Evolutionary conservation across 2,888 invertebrate genomes (phyloP), one percentile per base, ranked within the genome.

Genomic region (Epistrophella euchroma): DNA sequence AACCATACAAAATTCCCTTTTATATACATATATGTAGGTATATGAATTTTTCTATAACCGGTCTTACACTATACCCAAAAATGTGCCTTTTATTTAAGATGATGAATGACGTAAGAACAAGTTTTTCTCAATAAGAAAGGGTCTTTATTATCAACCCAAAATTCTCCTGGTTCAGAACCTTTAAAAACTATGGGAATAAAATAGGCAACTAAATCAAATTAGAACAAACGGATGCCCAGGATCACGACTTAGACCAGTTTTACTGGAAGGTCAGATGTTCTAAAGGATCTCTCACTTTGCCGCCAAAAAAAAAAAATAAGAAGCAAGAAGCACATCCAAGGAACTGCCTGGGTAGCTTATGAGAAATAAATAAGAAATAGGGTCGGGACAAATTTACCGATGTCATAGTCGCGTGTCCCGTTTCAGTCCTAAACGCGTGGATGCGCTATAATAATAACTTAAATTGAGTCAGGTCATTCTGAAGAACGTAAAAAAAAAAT

Each of bases 261-360:
- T 77, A 78, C 86, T 71, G 77, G 86, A 82, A 77, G 86, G 81
- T 86, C 86, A 82, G 82, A 86, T 86, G 86, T 71, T 71, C 22
- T 45, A 4, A 43, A 45, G 56, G 45, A 47, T 58, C 17, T 32
- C 32, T 45, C 19, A 45, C 35, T 66, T 77, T 77, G 40, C 35
- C 77, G 71, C 85, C 47, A 86, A 74, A 84, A 83, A 55, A 86
- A 74, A 79, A 70, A 55, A 32, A n/a, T n/a, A n/a, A n/a, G n/a
- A 40, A 1, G 7, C 3, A n/a, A 13, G 6, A 37, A 37, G 15
- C 10, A 22, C 40, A 60, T 0, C 11, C 22, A 15, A 22, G 5
- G 6, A 45, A 66, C 13, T 40, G 11, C 9, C 2, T 25, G 1
- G 4, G 22, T 43, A 2, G 13, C n/a, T n/a, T 62, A 25, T 62